phyloP scores from a whole-genome alignment of 1,140 invertebrate species.

The Lordiphosa collinella region DNA sequence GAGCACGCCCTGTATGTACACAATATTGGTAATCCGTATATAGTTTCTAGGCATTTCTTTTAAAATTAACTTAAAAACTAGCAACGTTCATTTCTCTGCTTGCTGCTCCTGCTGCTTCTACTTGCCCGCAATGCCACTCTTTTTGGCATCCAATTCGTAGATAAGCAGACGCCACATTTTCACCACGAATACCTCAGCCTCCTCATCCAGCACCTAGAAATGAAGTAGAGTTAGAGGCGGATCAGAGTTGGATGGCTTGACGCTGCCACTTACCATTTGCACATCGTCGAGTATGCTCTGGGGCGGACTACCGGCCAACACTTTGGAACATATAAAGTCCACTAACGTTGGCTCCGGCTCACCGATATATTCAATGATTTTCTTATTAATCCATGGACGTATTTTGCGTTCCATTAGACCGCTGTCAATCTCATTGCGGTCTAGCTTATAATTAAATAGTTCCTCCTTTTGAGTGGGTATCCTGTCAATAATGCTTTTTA shows the following conservation, averaged over 20 bases:
- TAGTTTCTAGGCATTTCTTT: too few species aligned
- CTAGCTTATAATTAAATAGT: slow-evolving; percentile 95
- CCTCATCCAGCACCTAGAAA: slow-evolving; percentile 96
- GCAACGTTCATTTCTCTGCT: too few species aligned
- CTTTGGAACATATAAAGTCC: slow-evolving; percentile 99
- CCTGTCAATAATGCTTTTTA: slow-evolving; percentile 98
- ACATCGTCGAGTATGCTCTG: slow-evolving; percentile 98
- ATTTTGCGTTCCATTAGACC: slow-evolving; percentile 97
- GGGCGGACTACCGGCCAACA: slow-evolving; percentile 94
- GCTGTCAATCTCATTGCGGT: slow-evolving; percentile 89
- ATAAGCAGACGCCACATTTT: slow-evolving; percentile 99
- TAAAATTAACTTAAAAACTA: too few species aligned
- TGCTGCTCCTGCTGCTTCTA: slow-evolving; percentile 7
- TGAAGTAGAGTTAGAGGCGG: too few species aligned
- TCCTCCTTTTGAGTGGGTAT: slow-evolving; percentile 98
- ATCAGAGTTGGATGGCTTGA: too few species aligned
- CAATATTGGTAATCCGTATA: too few species aligned
- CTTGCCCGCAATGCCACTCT: slow-evolving; percentile 82
- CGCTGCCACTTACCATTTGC: slow-evolving; percentile 95
- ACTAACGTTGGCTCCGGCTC: slow-evolving; percentile 99
- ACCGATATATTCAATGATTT: slow-evolving; percentile 99
- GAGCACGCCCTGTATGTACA: too few species aligned
- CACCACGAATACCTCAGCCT: slow-evolving; percentile 99
- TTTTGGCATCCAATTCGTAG: slow-evolving; percentile 99
- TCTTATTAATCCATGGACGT: slow-evolving; percentile 99